Evolutionary conservation across 2,113 vertebrate species (phyloP), one percentile per base, ranked within the genome.

Genomic region (Callipepla squamata): DNA sequence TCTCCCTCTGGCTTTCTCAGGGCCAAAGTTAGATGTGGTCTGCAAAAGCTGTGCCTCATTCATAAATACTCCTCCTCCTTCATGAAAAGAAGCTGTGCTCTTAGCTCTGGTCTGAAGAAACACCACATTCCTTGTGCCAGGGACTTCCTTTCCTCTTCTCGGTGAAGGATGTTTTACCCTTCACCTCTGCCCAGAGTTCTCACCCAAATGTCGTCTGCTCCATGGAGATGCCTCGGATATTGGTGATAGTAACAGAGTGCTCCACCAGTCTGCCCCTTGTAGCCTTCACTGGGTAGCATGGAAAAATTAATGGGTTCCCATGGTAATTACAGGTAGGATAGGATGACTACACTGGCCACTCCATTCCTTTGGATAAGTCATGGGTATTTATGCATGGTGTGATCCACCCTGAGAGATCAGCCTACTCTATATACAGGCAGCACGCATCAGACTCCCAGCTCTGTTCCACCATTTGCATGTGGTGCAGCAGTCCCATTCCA

Each of bases 281-380:
- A 58, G 76, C 20, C 42, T 85, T 77, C 16, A 10, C 6, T 75
- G 58, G 36, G 36, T 22, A 83, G 75, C 22, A 51, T 86, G 73
- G 61, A 90, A 83, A 93, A 78, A 95, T 77, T 67, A 90, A 36
- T 94, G 70, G 55, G 76, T 93, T 88, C 44, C 59, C 65, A 67
- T 92, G 82, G 42, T 95, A 95, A 96, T 96, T 91, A 95, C 38
- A 92, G 90, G 87, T 85, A 80, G 36, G 76, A 16, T 53, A 30
- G 63, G 50, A 53, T 80, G 65, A 55, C 88, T 90, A 70, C 83
- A 38, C 19, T 61, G 65, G 73, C 65, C 34, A 32, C 36, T 90
- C 61, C 66, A 48, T 82, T 92, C 72, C 66, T 94, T 92, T 92
- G 80, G 32, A 11, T 88, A 94, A 91, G 57, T 93, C 83, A 72